Evolutionary conservation across 2,888 invertebrate genomes (phyloP).

Genomic region (Acrobasis consociella): DNA sequence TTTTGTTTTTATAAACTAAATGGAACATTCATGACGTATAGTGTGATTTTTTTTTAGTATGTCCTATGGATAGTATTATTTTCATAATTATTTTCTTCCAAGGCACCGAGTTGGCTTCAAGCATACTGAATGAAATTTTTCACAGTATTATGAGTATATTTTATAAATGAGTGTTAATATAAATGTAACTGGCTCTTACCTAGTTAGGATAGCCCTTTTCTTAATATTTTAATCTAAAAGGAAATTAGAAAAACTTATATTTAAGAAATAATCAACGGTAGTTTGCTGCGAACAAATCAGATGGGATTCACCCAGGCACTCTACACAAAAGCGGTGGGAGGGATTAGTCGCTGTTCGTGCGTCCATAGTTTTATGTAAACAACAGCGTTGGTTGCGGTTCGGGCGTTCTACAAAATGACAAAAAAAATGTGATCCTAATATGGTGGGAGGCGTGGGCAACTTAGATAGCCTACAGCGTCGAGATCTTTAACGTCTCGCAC

Average conservation of each 20-base stretch:
- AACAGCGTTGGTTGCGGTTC: too few relatives aligned
- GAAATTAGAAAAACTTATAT: not conserved
- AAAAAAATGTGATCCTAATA: too few relatives aligned
- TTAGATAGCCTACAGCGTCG: too few relatives aligned
- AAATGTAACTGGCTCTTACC: constrained; percentile 2
- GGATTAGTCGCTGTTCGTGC: too few relatives aligned
- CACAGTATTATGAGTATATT: constrained; percentile 1
- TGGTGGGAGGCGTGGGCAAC: too few relatives aligned
- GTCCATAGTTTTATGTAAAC: too few relatives aligned
- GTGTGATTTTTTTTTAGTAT: not conserved
- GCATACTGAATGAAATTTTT: constrained; percentile 4
- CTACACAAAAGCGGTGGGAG: too few relatives aligned
- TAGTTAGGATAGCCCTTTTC: not conserved
- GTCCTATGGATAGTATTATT: not conserved
- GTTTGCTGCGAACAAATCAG: too few relatives aligned
- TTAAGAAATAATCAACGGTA: not conserved
- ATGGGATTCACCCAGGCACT: not conserved
- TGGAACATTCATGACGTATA: not conserved
- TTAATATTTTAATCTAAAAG: not conserved
- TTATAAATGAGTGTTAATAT: constrained; percentile 2
- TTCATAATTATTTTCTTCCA: constrained; percentile 2
- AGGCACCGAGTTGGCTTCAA: constrained; percentile 4
- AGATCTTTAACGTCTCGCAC: too few relatives aligned
- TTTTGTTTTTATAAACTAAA: constrained; percentile 1
- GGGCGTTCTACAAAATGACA: too few relatives aligned